These are phyloP conservation scores for Blera fallax DNA, from an alignment of 2,888 invertebrate genomes.

Conservation along the genomic window DNA sequence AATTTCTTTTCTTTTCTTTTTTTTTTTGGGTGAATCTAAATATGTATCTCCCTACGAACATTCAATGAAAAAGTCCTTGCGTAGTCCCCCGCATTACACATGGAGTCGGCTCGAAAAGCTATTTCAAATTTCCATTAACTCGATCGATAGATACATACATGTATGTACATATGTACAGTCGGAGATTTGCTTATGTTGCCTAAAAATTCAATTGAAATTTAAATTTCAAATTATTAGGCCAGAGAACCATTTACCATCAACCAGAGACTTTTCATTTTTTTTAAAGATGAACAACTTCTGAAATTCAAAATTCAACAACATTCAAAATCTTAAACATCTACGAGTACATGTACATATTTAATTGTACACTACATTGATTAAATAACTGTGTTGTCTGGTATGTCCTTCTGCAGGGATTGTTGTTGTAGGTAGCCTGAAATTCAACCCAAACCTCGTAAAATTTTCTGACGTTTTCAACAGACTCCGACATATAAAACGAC, in stretches of 20 bases:
- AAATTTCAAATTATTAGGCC: neutral
- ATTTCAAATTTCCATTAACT: slow-evolving; percentile 7
- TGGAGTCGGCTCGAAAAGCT: neutral
- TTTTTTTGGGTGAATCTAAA: neutral
- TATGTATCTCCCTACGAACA: neutral
- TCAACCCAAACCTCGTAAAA: neutral
- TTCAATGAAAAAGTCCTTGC: too few relatives aligned
- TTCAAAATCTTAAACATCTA: too few relatives aligned
- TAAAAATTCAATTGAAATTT: slow-evolving; percentile 29
- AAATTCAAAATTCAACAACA: too few relatives aligned
- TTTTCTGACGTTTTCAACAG: neutral
- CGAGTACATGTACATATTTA: slow-evolving; percentile 18
- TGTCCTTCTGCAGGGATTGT: slow-evolving; percentile 15
- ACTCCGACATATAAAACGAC: neutral
- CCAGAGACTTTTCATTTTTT: too few relatives aligned
- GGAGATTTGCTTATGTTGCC: neutral
- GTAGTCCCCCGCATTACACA: neutral
- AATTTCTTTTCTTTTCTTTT: neutral
- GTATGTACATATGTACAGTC: neutral
- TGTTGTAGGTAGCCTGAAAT: slow-evolving; percentile 36
- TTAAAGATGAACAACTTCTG: neutral
- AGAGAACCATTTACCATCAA: neutral
- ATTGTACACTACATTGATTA: slow-evolving; percentile 39
- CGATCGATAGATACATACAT: slow-evolving; percentile 17
- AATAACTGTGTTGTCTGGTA: slow-evolving; percentile 27